Percentiles rank a stretch among this genome's conserved stretches.
Evolutionary conservation across 2,797 vertebrate genomes (phyloP).

Genomic region (Microchirus variegatus): DNA sequence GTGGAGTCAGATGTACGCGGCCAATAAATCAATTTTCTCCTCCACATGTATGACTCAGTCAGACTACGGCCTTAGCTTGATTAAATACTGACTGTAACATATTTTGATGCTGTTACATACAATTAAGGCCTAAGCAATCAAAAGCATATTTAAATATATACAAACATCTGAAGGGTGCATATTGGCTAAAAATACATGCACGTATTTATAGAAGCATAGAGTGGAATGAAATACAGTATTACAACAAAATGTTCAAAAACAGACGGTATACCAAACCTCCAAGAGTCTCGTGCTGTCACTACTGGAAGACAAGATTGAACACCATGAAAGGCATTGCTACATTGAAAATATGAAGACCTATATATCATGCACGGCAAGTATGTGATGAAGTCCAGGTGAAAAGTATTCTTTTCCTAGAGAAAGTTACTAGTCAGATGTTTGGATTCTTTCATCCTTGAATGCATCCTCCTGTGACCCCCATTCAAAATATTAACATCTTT

Average conservation of each 20-base stretch:
- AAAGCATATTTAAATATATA: too few species aligned
- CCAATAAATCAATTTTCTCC: too few species aligned
- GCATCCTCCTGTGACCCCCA: conserved; percentile 15
- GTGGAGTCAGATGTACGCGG: too few species aligned
- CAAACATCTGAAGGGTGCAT: too few species aligned
- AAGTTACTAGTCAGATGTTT: background rate
- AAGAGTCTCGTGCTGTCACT: background rate
- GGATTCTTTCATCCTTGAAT: conserved; percentile 40
- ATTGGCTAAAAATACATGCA: too few species aligned
- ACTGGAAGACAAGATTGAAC: background rate
- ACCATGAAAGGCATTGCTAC: conserved; percentile 11
- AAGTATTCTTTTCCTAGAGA: conserved; percentile 32
- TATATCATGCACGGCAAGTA: conserved; percentile 15
- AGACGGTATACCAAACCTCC: background rate
- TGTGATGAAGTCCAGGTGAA: conserved; percentile 32
- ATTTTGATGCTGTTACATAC: background rate
- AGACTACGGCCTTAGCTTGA: too few species aligned
- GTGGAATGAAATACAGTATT: too few species aligned
- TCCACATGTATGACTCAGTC: too few species aligned
- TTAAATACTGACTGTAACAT: background rate
- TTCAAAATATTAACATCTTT: conserved; percentile 43
- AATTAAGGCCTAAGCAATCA: too few species aligned
- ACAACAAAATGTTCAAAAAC: too few species aligned
- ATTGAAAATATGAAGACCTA: conserved; percentile 28
- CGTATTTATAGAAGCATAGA: too few species aligned